Evolutionary conservation across 2,113 vertebrate genomes (phyloP).

Genomic region (Phaethornis superciliosus): DNA sequence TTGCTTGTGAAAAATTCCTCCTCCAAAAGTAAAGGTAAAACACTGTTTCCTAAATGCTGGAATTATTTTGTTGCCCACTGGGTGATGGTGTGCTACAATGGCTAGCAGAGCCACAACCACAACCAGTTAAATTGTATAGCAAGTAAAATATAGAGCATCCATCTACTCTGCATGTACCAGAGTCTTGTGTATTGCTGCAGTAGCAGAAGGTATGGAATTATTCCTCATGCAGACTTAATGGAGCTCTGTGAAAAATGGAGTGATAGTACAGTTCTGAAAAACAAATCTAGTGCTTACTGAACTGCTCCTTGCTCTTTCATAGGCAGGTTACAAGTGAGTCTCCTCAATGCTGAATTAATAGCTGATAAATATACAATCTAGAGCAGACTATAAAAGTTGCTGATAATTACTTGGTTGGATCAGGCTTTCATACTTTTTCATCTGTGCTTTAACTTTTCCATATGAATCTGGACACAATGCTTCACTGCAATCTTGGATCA

Average conservation of each 20-base stretch:
- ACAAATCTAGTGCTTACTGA: neutral
- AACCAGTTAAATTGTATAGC: neutral
- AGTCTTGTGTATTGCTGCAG: neutral
- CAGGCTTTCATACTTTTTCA: neutral
- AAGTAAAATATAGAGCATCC: neutral
- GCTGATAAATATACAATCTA: neutral
- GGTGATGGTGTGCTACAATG: neutral
- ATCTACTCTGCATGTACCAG: neutral
- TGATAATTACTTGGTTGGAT: constrained; percentile 8
- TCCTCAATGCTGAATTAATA: neutral
- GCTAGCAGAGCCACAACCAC: neutral
- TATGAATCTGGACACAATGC: neutral
- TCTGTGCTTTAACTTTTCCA: neutral
- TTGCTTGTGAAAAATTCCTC: neutral
- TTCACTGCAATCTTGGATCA: neutral
- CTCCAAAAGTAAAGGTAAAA: neutral
- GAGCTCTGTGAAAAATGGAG: neutral
- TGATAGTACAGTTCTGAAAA: neutral
- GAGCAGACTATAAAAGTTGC: neutral
- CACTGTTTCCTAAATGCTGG: neutral
- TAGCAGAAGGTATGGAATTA: neutral
- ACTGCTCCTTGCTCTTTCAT: fast-evolving
- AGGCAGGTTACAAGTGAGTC: neutral
- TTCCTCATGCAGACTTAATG: neutral
- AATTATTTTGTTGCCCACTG: neutral